Conservation (phyloP, 2,888 invertebrate species). For the Linyphia triangularis region DNA sequence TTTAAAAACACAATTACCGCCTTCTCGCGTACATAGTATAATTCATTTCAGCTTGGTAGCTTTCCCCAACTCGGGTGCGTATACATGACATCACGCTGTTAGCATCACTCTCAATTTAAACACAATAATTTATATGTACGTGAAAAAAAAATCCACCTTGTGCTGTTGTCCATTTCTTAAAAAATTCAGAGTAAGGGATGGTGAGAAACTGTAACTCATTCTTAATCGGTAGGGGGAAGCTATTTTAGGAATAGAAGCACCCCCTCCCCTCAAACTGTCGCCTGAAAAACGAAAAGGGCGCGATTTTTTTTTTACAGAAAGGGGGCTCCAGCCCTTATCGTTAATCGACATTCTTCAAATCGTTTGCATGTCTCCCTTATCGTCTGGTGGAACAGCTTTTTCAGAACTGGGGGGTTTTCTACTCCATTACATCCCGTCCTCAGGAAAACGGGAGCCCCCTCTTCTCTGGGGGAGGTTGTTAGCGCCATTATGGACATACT, state of each 20-base stretch:
- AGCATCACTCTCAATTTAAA: no score
- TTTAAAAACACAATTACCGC: no score
- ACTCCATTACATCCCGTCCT: slow-evolving; percentile 52
- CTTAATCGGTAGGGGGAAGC: neutral
- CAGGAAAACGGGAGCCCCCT: slow-evolving; percentile 5
- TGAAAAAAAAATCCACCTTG: neutral
- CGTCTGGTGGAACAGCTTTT: neutral
- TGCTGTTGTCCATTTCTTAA: neutral
- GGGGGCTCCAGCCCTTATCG: slow-evolving; percentile 1
- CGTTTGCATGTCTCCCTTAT: slow-evolving; percentile 39
- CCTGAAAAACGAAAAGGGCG: no score
- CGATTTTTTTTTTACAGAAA: neutral
- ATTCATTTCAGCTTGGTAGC: no score
- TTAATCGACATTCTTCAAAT: slow-evolving; percentile 40
- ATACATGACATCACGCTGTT: no score
- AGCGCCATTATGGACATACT: no score
- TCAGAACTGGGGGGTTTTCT: slow-evolving; percentile 48
- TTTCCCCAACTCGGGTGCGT: no score
- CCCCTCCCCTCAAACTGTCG: no score
- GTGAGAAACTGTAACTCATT: neutral
- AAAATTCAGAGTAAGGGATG: neutral
- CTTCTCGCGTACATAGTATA: no score
- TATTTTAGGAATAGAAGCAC: no score
- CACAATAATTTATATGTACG: no score
- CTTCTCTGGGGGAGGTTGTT: neutral